A percentile compares a stretch with the other conserved stretches of the same genome.
Conservation (phyloP, 2,797 vertebrate genomes). For the Octomys mimax region DNA sequence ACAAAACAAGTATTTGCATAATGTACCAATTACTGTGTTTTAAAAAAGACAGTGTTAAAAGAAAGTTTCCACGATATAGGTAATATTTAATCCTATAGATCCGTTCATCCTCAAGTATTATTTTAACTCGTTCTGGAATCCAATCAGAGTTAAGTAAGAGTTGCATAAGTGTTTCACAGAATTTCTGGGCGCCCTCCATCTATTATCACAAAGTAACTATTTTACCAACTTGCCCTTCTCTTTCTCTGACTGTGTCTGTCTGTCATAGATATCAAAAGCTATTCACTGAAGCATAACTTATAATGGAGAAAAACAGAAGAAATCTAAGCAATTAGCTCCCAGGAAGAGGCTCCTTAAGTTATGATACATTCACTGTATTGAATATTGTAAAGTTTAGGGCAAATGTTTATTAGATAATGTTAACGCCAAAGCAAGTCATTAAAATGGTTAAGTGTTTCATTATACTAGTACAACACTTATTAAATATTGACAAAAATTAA, state of each 20-base stretch:
- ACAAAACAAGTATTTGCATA: slow-evolving; percentile 52
- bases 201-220: slow-evolving; percentile 31
- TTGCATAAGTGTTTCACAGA: slow-evolving; percentile 39
- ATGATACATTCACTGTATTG: background rate
- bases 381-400: background rate
- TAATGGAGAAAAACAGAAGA: slow-evolving; percentile 33
- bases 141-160: slow-evolving; percentile 21
- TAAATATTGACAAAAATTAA: slow-evolving; percentile 49
- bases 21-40: background rate
- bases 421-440: slow-evolving; percentile 13
- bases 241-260: background rate
- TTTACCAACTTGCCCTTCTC: slow-evolving; percentile 18
- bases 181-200: background rate
- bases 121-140: slow-evolving; percentile 58
- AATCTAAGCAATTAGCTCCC: slow-evolving; percentile 1
- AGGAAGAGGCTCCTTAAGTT: slow-evolving; percentile 45
- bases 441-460: slow-evolving; percentile 33
- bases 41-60: slow-evolving; percentile 50
- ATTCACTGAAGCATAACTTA: slow-evolving; percentile 13
- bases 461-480: background rate
- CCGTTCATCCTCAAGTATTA: background rate
- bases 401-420: background rate
- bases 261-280: slow-evolving; percentile 40
- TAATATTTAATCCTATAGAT: slow-evolving; percentile 22
- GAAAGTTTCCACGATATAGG: slow-evolving; percentile 43